These are phyloP conservation scores for Megaceryle alcyon DNA, from an alignment of 2,797 vertebrate species.

Conservation along the genomic window DNA sequence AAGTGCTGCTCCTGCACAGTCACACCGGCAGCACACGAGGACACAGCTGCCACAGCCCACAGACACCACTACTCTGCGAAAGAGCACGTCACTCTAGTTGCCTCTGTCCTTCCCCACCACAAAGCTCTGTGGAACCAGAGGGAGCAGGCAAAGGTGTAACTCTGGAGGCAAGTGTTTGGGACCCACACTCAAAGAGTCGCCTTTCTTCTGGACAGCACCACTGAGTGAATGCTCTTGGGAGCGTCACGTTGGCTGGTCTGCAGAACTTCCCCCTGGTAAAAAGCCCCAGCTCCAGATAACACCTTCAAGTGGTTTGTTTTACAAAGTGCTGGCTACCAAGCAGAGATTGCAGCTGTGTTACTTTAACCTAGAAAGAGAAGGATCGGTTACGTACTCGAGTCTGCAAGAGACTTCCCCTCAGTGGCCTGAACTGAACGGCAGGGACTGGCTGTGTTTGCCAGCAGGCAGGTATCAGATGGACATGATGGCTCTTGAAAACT, in stretches of 20 bases:
- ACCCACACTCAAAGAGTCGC: not conserved
- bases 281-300: not conserved
- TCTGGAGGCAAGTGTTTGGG: not conserved
- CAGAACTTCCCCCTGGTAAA: not conserved
- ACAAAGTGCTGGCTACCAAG: not conserved
- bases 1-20: not conserved
- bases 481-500: not conserved
- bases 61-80: not conserved
- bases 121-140: not conserved
- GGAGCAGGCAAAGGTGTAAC: not conserved
- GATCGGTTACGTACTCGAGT: not conserved
- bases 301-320: not conserved
- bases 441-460: not conserved
- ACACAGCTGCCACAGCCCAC: not conserved
- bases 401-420: not conserved
- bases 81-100: accelerated
- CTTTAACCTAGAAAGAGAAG: not conserved
- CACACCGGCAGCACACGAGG: not conserved
- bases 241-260: accelerated
- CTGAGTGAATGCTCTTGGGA: accelerated
- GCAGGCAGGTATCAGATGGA: not conserved
- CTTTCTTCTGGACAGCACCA: not conserved
- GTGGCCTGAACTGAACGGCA: not conserved
- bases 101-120: not conserved
- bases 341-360: not conserved